Evolutionary conservation across 2,113 vertebrate genomes (phyloP).

Genomic region (Ciconia stormi): DNA sequence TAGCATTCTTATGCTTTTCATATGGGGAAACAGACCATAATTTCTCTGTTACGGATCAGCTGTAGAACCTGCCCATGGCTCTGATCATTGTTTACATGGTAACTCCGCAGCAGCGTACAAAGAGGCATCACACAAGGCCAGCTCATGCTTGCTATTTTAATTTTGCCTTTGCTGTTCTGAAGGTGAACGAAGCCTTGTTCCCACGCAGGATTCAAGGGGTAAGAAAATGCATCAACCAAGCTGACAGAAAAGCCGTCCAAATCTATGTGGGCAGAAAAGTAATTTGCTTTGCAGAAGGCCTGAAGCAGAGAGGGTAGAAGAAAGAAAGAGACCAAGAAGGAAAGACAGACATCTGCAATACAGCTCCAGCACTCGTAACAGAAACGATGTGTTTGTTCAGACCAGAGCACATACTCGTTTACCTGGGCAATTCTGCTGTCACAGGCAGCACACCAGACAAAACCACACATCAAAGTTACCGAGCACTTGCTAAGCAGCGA

Average conservation of each 20-base stretch:
- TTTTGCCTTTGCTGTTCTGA: not conserved
- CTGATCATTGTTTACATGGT: fast-evolving
- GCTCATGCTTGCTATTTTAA: not conserved
- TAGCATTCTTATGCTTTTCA: not conserved
- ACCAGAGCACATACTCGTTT: not conserved
- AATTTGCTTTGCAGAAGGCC: not conserved
- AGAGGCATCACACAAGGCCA: not conserved
- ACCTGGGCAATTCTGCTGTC: not conserved
- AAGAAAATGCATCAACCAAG: not conserved
- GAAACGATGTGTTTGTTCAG: not conserved
- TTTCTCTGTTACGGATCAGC: not conserved
- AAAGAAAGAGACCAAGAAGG: not conserved
- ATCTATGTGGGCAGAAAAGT: not conserved
- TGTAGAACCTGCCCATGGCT: not conserved
- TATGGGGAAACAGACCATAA: not conserved
- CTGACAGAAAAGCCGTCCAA: not conserved
- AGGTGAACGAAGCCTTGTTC: not conserved
- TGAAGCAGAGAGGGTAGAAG: not conserved
- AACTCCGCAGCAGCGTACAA: not conserved
- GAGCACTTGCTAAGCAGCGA: conserved; percentile 2
- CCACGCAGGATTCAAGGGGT: fast-evolving
- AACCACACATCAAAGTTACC: not conserved
- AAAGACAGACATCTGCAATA: not conserved
- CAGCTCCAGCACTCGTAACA: not conserved
- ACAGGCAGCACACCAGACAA: not conserved